phyloP scores from a whole-genome alignment of 1,140 invertebrate species.

The Drosophila aff. region DNA sequence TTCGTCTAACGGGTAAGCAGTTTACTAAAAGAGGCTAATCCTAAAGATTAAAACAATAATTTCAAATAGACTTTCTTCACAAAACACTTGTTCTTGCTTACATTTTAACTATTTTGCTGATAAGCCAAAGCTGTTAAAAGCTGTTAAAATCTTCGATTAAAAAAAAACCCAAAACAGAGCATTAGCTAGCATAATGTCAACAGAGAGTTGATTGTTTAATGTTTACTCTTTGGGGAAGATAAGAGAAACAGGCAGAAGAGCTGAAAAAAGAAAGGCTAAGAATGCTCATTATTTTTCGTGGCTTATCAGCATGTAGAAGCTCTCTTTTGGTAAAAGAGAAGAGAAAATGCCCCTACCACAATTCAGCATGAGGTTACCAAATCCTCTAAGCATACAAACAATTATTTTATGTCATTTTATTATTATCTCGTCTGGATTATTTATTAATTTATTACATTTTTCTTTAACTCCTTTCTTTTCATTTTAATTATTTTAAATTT shows the following conservation, averaged over 20 bases:
- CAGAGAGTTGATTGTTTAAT: constrained; percentile 1
- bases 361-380: background rate
- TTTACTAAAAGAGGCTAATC: background rate
- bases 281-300: background rate
- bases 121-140: background rate
- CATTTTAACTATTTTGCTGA: background rate
- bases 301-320: background rate
- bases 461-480: too few species aligned
- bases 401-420: too few species aligned
- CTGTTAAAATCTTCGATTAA: background rate
- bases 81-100: background rate
- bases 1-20: background rate
- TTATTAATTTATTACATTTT: too few species aligned
- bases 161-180: background rate
- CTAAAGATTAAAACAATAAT: background rate
- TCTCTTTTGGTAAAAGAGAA: too few species aligned
- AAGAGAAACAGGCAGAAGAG: background rate
- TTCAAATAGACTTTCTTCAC: background rate
- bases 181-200: background rate
- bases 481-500: too few species aligned
- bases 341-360: too few species aligned
- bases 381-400: background rate
- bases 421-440: too few species aligned
- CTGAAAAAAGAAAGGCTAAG: background rate
- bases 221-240: background rate